These are phyloP conservation scores for Apodemia duryi DNA, from an alignment of 2,888 invertebrate species.

Conservation along the genomic window DNA sequence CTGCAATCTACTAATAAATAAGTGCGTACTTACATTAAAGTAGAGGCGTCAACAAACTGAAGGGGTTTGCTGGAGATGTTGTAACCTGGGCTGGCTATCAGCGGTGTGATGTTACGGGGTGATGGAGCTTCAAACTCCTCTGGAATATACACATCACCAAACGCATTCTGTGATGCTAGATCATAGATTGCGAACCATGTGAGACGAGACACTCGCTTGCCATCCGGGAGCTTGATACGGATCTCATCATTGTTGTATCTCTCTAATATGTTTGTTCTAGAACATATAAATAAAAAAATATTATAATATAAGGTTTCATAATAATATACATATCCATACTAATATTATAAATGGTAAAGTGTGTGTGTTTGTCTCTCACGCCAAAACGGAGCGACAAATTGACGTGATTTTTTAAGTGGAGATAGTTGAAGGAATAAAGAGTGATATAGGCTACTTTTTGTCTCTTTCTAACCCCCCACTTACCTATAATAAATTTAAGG, in stretches of 20 bases:
- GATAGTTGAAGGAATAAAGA: too few species aligned
- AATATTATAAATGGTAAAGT: too few species aligned
- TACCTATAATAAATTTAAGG: too few species aligned
- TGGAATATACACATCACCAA: constrained; percentile 93
- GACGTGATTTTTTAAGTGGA: too few species aligned
- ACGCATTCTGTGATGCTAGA: constrained; percentile 90
- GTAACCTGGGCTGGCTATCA: constrained; percentile 45
- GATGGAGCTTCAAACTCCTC: constrained; percentile 94
- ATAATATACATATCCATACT: too few species aligned
- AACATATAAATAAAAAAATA: constrained; percentile 9
- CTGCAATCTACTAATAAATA: too few species aligned
- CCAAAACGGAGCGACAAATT: too few species aligned
- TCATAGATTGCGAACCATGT: constrained; percentile 95
- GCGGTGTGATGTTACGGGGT: constrained; percentile 74
- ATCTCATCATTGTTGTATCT: constrained; percentile 93
- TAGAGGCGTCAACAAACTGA: constrained; percentile 88
- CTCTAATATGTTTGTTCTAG: constrained; percentile 90
- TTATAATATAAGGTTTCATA: too few species aligned
- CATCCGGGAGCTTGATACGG: constrained; percentile 88
- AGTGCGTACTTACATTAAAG: constrained; percentile 69
- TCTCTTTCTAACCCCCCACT: too few species aligned
- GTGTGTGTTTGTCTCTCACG: too few species aligned
- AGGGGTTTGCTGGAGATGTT: constrained; percentile 84
- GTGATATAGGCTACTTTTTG: too few species aligned
- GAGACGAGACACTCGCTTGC: constrained; percentile 90